These are phyloP conservation scores for Calameuta filiformis DNA, from an alignment of 2,888 invertebrate species.

Conservation along the genomic window DNA sequence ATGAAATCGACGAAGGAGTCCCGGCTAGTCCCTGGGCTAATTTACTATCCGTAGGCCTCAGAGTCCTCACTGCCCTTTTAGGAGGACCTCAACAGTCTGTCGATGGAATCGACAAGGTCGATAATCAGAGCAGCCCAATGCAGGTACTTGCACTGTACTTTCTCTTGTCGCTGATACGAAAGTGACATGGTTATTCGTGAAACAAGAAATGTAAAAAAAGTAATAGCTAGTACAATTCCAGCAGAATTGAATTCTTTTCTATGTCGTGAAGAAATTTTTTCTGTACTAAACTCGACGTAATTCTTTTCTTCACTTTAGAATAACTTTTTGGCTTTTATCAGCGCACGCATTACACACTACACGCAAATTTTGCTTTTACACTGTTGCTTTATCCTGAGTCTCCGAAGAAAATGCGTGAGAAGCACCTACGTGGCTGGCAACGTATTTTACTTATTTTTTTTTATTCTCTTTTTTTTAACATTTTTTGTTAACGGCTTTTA, in stretches of 20 bases:
- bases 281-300: neutral
- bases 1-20: constrained; percentile 76
- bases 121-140: constrained; percentile 86
- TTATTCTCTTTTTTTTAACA: too few species aligned
- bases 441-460: neutral
- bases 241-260: neutral
- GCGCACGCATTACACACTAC: neutral
- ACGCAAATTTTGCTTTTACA: neutral
- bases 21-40: constrained; percentile 90
- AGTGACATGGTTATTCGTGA: neutral
- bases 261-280: neutral
- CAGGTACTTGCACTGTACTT: constrained; percentile 72
- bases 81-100: constrained; percentile 77
- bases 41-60: constrained; percentile 85
- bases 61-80: constrained; percentile 85
- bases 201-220: neutral
- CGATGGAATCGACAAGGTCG: constrained; percentile 91
- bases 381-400: neutral
- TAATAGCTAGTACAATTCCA: neutral
- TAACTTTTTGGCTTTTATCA: neutral
- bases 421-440: neutral
- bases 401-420: neutral
- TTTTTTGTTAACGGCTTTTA: neutral
- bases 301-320: neutral
- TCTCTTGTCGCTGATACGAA: neutral